phyloP scores from a whole-genome alignment of 2,113 vertebrate genomes.

The Leptosomus discolor region DNA sequence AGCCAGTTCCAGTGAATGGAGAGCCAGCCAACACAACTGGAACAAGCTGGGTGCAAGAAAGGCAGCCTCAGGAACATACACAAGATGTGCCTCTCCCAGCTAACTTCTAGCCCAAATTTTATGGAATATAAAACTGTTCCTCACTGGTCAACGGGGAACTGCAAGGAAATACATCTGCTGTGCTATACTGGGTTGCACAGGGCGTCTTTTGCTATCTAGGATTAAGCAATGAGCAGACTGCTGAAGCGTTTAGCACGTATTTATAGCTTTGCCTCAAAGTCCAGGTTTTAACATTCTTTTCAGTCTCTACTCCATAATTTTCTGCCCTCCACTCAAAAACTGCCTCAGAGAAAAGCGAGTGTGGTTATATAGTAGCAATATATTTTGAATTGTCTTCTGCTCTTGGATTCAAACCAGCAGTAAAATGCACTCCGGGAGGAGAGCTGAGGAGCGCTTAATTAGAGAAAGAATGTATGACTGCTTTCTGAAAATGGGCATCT shows the following conservation, averaged over 20 bases:
- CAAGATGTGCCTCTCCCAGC: background rate
- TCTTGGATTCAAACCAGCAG: constrained; percentile 47
- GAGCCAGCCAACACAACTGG: background rate
- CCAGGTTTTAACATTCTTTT: background rate
- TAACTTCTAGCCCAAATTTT: background rate
- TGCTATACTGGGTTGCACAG: background rate
- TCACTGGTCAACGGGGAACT: background rate
- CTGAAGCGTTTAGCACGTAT: background rate
- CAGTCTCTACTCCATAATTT: background rate
- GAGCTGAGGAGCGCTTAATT: constrained; percentile 63
- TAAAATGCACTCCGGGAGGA: constrained; percentile 31
- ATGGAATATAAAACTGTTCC: background rate
- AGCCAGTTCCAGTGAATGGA: background rate
- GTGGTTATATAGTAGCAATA: background rate
- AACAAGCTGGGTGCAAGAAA: background rate
- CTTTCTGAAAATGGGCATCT: constrained; percentile 47
- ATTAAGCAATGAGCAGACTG: background rate
- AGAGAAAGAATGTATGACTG: constrained; percentile 44
- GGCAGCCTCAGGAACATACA: background rate
- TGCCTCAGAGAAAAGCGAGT: background rate
- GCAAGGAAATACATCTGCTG: background rate
- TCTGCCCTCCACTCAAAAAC: constrained; percentile 35
- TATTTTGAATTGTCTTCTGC: constrained; percentile 47
- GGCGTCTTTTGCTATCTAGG: background rate
- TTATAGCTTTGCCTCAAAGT: background rate